Base-by-base conservation (phyloP, 2,113 vertebrate genomes). In the Irena cyanogastra region DNA sequence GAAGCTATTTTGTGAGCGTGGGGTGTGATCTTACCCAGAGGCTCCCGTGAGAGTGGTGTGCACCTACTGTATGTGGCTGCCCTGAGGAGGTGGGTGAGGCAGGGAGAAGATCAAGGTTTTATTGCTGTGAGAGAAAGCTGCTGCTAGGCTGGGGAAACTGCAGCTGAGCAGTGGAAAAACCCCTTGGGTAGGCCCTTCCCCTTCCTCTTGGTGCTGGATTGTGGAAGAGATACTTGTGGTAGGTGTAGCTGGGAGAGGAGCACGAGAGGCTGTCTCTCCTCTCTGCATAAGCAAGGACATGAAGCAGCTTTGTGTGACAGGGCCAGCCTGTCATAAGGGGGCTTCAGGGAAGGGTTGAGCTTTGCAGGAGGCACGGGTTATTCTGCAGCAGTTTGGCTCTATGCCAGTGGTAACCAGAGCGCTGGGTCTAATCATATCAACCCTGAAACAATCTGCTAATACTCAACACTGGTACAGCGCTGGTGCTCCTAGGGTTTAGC, bases 131-230 rank as follows among this genome's bases (percentile, higher is more conserved):
- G 54, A 70, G 24, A 26, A 39, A 22, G 10, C 35, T 31, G 64
- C 42, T 71, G 35, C 63, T 3, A 1, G 22, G 8, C 23, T 93
- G 50, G 23, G 18, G 15, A 57, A 69, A 8, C 30, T 26, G 31
- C 22, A 22, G 7, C 9, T 42, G 47, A 57, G 27, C 33, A 26
- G n/a, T 13, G 44, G 21, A 69, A 60, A 64, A 85, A 18, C 3
- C 24, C 9, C 31, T 64, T 6, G 2, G n/a, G 9, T 3, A 44
- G 18, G 23, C 17, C 13, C 23, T 69, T 74, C 39, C 16, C 33
- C 13, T 64, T 76, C 59, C 28, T 59, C 21, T 52, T 52, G 0
- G 0, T 42, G 17, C 9, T 1, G 10, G 16, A 3, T 31, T 79
- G 31, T 30, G 7, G 76, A 63, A 65, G 52, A 14, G 3, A 1